Percentiles rank a stretch among this genome's conserved stretches.
Evolutionary conservation across 2,113 vertebrate genomes (phyloP).

Genomic region (Sprattus sprattus): DNA sequence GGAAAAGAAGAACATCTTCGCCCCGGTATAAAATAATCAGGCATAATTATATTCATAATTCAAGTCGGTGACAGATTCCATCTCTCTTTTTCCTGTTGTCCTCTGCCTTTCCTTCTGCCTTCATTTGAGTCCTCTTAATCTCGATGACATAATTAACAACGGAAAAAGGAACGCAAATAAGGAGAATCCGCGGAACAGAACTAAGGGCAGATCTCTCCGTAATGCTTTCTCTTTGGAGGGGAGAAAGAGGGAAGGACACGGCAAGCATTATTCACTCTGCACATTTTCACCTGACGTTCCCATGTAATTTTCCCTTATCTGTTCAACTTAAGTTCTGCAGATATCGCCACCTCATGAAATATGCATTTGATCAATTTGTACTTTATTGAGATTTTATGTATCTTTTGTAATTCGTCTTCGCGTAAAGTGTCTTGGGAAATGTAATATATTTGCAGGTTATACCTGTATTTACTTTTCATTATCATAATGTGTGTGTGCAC

Average conservation of each 20-base stretch:
- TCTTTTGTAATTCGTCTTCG: conserved; percentile 36
- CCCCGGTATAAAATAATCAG: conserved; percentile 95
- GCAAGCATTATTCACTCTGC: conserved; percentile 51
- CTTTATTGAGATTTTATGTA: conserved; percentile 45
- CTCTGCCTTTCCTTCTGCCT: conserved; percentile 88
- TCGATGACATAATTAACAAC: conserved; percentile 92
- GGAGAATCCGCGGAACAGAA: conserved; percentile 69
- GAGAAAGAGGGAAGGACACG: conserved; percentile 31
- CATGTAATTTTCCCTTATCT: conserved; percentile 55
- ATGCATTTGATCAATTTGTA: conserved; percentile 37
- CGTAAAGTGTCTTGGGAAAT: conserved; percentile 29
- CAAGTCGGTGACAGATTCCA: conserved; percentile 98
- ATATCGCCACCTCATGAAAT: conserved; percentile 54
- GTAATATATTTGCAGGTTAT: conserved; percentile 34
- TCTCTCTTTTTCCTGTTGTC: conserved; percentile 98
- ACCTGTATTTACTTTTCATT: conserved; percentile 41
- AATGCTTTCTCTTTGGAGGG: background rate
- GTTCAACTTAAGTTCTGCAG: conserved; percentile 50
- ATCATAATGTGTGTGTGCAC: conserved; percentile 30
- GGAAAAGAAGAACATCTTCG: conserved; percentile 96
- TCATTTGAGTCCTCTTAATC: conserved; percentile 91
- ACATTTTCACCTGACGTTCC: conserved; percentile 54
- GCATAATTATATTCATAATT: conserved; percentile 99
- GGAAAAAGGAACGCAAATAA: conserved; percentile 82
- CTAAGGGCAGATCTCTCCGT: conserved; percentile 24